Conservation (phyloP, 2,888 invertebrate genomes). For the Steinernema hermaphroditum region DNA sequence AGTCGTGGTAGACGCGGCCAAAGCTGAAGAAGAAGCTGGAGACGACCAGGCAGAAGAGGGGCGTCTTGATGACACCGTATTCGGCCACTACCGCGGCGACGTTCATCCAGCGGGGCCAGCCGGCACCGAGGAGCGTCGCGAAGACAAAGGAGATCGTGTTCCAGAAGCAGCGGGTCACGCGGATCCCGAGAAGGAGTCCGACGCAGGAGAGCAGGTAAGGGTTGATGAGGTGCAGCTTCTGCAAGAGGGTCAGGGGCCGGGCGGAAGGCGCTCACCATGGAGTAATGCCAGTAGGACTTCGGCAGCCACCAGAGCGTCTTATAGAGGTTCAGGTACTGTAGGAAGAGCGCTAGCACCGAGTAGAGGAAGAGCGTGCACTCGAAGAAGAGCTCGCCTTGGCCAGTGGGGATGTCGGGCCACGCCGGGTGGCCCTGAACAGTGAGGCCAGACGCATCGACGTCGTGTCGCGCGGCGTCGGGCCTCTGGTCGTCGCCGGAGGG, state of each 20-base stretch:
- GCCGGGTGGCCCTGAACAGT: slow-evolving; percentile 33
- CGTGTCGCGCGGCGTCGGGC: not conserved
- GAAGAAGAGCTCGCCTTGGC: slow-evolving; percentile 80
- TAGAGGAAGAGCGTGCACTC: slow-evolving; percentile 83
- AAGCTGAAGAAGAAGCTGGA: slow-evolving; percentile 63
- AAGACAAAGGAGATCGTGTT: slow-evolving; percentile 61
- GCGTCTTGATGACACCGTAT: slow-evolving; percentile 61
- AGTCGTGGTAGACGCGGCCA: slow-evolving; percentile 75
- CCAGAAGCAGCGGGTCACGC: slow-evolving; percentile 75
- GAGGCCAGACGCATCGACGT: slow-evolving; percentile 1
- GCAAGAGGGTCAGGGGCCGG: slow-evolving; percentile 68
- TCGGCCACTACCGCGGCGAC: slow-evolving; percentile 37
- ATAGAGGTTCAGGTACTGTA: slow-evolving; percentile 92
- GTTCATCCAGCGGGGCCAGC: not conserved
- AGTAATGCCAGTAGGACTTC: slow-evolving; percentile 83
- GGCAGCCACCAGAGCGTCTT: slow-evolving; percentile 96
- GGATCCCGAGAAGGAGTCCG: slow-evolving; percentile 78
- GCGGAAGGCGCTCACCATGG: slow-evolving; percentile 75
- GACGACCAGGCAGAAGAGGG: slow-evolving; percentile 58
- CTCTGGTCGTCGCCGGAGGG: not conserved
- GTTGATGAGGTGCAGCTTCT: slow-evolving; percentile 94
- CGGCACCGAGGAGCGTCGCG: not conserved
- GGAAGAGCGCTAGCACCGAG: slow-evolving; percentile 76
- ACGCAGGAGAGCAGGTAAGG: slow-evolving; percentile 83
- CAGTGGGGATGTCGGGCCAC: slow-evolving; percentile 48